Conservation (phyloP, 2,797 vertebrate genomes). For the Mionectes olivaceus region DNA sequence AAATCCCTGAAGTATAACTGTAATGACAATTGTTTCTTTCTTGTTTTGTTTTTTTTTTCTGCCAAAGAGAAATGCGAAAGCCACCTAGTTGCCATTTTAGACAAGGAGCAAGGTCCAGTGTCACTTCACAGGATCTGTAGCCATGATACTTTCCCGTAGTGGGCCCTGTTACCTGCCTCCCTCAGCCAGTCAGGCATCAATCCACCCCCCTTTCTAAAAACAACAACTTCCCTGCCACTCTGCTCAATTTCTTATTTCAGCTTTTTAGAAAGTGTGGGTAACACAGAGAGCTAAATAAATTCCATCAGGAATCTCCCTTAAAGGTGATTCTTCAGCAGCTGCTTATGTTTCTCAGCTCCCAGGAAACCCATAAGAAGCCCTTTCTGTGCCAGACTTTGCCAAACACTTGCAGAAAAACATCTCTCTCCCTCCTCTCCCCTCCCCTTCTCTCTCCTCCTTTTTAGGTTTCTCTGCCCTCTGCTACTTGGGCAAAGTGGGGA, state of each 20-base stretch:
- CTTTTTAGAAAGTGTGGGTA: not conserved
- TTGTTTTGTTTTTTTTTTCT: not conserved
- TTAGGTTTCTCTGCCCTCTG: not conserved
- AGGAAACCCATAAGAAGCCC: not conserved
- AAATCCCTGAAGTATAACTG: not conserved
- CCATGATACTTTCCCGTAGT: not conserved
- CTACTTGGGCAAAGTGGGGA: not conserved
- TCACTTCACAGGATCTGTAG: not conserved
- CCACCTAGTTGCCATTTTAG: not conserved
- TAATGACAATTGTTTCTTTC: not conserved
- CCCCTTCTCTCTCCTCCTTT: no score
- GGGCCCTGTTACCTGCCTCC: not conserved
- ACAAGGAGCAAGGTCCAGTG: not conserved
- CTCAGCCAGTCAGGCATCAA: not conserved
- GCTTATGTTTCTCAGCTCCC: not conserved
- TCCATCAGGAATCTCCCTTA: not conserved
- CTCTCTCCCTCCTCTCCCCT: no score
- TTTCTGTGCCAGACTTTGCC: not conserved
- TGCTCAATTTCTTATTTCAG: not conserved
- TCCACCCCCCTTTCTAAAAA: not conserved
- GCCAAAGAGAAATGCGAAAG: not conserved
- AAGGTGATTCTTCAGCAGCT: not conserved
- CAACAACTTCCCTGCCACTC: not conserved
- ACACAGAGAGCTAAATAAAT: accelerated
- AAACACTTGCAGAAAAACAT: not conserved